Conservation (phyloP, 2,113 vertebrate genomes). For the Chaetura pelagica region DNA sequence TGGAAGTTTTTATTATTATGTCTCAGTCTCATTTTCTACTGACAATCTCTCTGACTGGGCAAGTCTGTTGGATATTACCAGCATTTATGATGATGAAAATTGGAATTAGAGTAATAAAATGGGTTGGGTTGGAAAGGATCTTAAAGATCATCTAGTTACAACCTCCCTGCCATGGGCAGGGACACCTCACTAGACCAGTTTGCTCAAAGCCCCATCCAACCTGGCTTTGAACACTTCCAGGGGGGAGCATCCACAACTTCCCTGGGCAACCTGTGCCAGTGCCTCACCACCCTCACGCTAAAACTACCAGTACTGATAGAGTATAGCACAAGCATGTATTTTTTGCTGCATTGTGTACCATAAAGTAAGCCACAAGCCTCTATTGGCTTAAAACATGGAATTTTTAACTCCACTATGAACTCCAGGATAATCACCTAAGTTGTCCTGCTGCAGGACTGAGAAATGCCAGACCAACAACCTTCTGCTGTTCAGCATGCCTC, state of each 20-base stretch:
- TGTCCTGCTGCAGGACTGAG: not conserved
- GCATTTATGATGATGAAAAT: not conserved
- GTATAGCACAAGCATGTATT: not conserved
- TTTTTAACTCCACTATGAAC: not conserved
- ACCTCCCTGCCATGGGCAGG: too few species aligned
- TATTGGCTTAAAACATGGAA: not conserved
- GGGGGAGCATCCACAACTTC: too few species aligned
- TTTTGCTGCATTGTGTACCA: not conserved
- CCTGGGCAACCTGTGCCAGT: too few species aligned
- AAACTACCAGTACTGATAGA: not conserved
- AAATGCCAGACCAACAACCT: constrained; percentile 34
- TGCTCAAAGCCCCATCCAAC: too few species aligned
- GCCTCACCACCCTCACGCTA: too few species aligned
- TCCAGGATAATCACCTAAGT: not conserved
- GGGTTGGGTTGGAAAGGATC: too few species aligned
- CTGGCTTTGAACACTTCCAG: too few species aligned
- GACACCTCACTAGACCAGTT: too few species aligned
- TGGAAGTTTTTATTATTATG: not conserved
- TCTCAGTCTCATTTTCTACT: not conserved
- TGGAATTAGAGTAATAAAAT: too few species aligned
- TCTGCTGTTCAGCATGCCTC: not conserved
- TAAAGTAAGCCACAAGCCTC: not conserved
- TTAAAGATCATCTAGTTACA: too few species aligned
- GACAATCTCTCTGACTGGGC: not conserved
- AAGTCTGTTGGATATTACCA: not conserved